These are phyloP conservation scores for Andrena praecox DNA, from an alignment of 2,888 invertebrate genomes.

Conservation along the genomic window DNA sequence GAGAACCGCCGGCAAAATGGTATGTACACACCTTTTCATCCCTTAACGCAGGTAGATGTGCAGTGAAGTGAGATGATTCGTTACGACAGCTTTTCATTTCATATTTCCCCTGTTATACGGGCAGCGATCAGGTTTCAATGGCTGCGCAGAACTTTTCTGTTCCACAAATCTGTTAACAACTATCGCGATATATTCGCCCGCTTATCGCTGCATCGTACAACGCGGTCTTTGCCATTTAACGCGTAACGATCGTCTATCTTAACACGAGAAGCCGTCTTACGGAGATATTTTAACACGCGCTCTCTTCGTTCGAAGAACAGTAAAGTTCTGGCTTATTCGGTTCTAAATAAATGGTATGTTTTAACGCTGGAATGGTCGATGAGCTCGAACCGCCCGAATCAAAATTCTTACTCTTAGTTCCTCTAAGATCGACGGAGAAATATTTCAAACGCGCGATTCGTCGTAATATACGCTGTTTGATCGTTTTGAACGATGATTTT, in stretches of 20 bases:
- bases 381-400: not conserved
- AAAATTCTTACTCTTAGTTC: too few relatives aligned
- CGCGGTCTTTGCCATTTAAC: not conserved
- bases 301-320: not conserved
- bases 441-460: too few relatives aligned
- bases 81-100: constrained; percentile 84
- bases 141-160: constrained; percentile 23
- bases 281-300: not conserved
- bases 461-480: not conserved
- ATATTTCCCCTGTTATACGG: constrained; percentile 73
- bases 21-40: constrained; percentile 77
- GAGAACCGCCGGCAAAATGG: constrained; percentile 77
- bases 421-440: too few relatives aligned
- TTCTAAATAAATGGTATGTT: not conserved
- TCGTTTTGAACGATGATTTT: not conserved
- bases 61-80: constrained; percentile 79
- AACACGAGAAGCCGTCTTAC: not conserved
- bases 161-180: constrained; percentile 18
- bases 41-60: constrained; percentile 79
- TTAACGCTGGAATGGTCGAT: not conserved
- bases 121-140: constrained; percentile 72
- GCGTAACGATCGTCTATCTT: not conserved
- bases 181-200: not conserved
- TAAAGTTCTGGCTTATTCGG: not conserved
- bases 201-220: not conserved